These are phyloP conservation scores for Alauda arvensis DNA, from an alignment of 2,797 vertebrate species.

Conservation along the genomic window DNA sequence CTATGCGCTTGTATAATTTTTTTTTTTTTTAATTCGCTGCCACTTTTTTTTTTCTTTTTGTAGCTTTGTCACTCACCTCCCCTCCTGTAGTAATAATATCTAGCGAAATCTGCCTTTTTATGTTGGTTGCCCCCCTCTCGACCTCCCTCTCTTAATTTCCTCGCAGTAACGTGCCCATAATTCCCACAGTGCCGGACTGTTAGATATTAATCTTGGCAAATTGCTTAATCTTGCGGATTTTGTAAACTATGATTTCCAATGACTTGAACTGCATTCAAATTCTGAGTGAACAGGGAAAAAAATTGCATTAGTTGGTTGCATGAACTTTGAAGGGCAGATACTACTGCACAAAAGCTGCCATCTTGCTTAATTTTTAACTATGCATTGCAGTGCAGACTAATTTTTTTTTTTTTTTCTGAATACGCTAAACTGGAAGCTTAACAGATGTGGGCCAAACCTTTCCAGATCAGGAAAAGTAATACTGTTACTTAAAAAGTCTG, in stretches of 20 bases:
- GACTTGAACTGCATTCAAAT: slow-evolving; percentile 73
- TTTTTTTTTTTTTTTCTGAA: slow-evolving; percentile 50
- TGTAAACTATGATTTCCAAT: slow-evolving; percentile 70
- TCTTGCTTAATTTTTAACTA: slow-evolving; percentile 82
- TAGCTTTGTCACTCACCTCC: slow-evolving; percentile 46
- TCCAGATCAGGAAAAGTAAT: slow-evolving; percentile 77
- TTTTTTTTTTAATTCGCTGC: slow-evolving; percentile 42
- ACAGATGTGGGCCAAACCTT: slow-evolving; percentile 78
- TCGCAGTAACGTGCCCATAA: slow-evolving; percentile 50
- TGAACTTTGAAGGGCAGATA: slow-evolving; percentile 78
- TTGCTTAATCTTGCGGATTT: slow-evolving; percentile 76
- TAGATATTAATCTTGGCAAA: slow-evolving; percentile 76
- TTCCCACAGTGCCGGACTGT: slow-evolving; percentile 72
- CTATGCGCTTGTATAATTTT: slow-evolving; percentile 76
- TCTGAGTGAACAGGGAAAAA: slow-evolving; percentile 67
- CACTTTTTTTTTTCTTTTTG: slow-evolving; percentile 8
- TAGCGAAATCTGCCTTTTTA: slow-evolving; percentile 36
- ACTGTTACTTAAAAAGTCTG: slow-evolving; percentile 73
- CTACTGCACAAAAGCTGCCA: slow-evolving; percentile 79
- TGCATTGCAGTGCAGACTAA: slow-evolving; percentile 77
- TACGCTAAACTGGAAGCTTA: slow-evolving; percentile 79
- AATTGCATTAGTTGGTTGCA: slow-evolving; percentile 74
- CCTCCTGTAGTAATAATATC: slow-evolving; percentile 38
- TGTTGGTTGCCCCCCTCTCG: slow-evolving; percentile 16
- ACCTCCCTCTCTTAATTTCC: slow-evolving; percentile 17